A percentile compares a stretch with the other conserved stretches of the same genome.
Evolutionary conservation across 2,797 vertebrate species (phyloP).

Genomic region (Manis javanica): DNA sequence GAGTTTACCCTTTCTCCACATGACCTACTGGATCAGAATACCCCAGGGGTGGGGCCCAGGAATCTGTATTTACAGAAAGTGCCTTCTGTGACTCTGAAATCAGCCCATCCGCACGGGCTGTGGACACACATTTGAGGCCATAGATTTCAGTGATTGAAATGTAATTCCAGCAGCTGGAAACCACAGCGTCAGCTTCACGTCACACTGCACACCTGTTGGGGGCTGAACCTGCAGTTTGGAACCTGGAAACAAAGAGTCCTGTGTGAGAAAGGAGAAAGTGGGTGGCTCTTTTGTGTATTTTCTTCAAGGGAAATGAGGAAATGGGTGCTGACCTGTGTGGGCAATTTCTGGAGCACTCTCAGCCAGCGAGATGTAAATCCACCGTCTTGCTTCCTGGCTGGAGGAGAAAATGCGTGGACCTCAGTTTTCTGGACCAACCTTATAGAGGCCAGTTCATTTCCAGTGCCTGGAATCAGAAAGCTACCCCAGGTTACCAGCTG

Average conservation of each 20-base stretch:
- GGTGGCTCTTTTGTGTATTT: too few species aligned
- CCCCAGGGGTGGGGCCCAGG: not conserved
- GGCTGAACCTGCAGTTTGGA: not conserved
- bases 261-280: not conserved
- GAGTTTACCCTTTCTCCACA: not conserved
- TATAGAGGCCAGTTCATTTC: not conserved
- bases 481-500: not conserved
- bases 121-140: not conserved
- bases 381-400: not conserved
- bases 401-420: not conserved
- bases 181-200: not conserved
- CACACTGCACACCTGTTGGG: not conserved
- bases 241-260: not conserved
- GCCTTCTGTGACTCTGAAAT: not conserved
- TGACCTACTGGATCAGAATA: not conserved
- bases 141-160: not conserved
- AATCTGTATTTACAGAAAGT: not conserved
- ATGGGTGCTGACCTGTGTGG: too few species aligned
- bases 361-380: not conserved
- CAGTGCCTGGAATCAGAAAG: not conserved
- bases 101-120: not conserved
- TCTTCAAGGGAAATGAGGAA: not conserved
- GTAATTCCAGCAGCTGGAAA: not conserved
- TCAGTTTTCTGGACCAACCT: not conserved
- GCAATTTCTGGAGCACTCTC: not conserved